These are phyloP conservation scores for Alces alces DNA, from an alignment of 2,113 vertebrate species.

Conservation along the genomic window DNA sequence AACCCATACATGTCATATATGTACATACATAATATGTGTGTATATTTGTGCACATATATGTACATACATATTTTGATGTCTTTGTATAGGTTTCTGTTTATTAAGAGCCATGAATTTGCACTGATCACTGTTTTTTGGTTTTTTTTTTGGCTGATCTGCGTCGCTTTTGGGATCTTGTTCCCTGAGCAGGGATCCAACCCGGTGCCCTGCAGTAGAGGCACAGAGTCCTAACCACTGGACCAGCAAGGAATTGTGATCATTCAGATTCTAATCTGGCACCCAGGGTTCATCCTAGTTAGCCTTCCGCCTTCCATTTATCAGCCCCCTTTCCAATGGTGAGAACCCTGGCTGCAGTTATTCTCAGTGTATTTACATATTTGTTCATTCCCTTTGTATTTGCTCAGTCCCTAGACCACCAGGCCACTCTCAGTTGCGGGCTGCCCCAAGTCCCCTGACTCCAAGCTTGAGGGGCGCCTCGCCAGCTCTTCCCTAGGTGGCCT, in stretches of 20 bases:
- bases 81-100: background rate
- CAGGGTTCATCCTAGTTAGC: background rate
- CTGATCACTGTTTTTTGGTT: background rate
- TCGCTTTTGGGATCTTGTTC: background rate
- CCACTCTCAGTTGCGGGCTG: background rate
- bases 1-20: background rate
- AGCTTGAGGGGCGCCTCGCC: background rate
- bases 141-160: background rate
- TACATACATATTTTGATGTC: accelerated
- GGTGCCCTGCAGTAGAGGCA: background rate
- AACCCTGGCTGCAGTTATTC: background rate
- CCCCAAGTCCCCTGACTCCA: background rate
- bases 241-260: background rate
- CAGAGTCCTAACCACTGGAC: background rate
- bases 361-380: background rate
- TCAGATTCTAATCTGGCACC: background rate
- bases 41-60: background rate
- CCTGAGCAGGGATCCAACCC: background rate
- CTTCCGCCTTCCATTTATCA: background rate
- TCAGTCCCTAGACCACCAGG: accelerated
- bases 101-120: background rate
- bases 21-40: background rate
- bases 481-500: background rate
- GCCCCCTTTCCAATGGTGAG: background rate
- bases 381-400: background rate